Base-by-base conservation (phyloP, 2,113 vertebrate genomes). In the Nymphicus hollandicus region DNA sequence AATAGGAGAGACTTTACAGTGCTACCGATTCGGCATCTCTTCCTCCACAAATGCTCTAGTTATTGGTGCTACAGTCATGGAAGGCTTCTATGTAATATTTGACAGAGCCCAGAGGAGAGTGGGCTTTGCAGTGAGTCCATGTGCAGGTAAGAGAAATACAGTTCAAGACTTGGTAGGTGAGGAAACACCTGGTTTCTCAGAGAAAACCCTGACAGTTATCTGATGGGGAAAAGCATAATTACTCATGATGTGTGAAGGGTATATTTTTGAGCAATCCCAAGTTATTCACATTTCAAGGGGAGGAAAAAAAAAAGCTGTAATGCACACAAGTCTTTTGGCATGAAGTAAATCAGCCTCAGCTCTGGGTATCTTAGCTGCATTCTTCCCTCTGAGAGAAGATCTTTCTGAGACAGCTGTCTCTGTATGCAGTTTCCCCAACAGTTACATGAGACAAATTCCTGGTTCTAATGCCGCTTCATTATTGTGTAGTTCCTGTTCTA, bases 41-140 rank as follows among this genome's bases (percentile, higher is more conserved):
- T 98, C 99, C 0, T 99, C 99, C 8, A 80, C 98, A 0, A 99
- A 98, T 1, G 99, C 99, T 6, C 97, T 99, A 81, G 99, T 99
- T 87, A 99, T 99, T 3, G 99, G 99, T 7, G 99, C 99, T 28
- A 99, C 99, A 0, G 98, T 99, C 58, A 99, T 99, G 99, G 99
- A 99, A 96, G 99, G 99, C 52, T 99, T 99, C 97, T 99, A 99
- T 3, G 99, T 99, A 80, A 96, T 99, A 90, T 99, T 99, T 29
- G 99, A 99, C 97, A 98, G 99, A 27, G 98, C 97, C 31, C 98
- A 98, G 85, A 98, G 91, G 77, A 98, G 98, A 86, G 98, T 99
- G 85, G 99, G 99, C 93, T 99, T 99, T 16, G 99, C 99, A 1
- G 97, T 98, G 23, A 99, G 99, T 95, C 98, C 93, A 4, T 99